Evolutionary conservation across 2,113 vertebrate species (phyloP).

Genomic region (Sphyrna mokarran): DNA sequence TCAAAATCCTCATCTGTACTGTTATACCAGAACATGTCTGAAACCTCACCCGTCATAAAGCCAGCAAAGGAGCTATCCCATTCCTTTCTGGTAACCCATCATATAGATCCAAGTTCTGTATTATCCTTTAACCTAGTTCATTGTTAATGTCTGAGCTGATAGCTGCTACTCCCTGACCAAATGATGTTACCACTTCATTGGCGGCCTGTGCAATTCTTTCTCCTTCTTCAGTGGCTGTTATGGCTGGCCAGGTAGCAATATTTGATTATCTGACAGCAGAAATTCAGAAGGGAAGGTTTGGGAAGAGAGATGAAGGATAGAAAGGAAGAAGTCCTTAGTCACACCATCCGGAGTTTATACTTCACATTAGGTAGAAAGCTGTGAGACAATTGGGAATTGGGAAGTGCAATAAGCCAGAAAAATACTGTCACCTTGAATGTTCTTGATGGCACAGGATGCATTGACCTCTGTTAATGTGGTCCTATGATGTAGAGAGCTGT

Average conservation of each 20-base stretch:
- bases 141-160: too few species aligned
- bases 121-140: too few species aligned
- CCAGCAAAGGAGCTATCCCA: too few species aligned
- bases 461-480: background rate
- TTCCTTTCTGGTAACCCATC: too few species aligned
- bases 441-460: background rate
- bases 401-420: background rate
- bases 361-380: background rate
- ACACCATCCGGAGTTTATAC: background rate
- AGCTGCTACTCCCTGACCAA: background rate
- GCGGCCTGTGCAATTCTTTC: too few species aligned
- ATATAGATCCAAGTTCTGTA: too few species aligned
- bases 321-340: background rate
- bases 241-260: background rate
- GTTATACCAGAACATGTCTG: too few species aligned
- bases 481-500: background rate
- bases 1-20: too few species aligned
- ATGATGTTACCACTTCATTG: background rate
- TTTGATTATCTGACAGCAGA: background rate
- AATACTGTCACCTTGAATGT: background rate
- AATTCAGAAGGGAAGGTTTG: background rate
- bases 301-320: background rate
- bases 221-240: too few species aligned
- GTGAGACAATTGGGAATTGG: background rate
- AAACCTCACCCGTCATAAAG: too few species aligned